Evolutionary conservation across 2,888 invertebrate genomes (phyloP).

Genomic region (Poecilus cupreus): DNA sequence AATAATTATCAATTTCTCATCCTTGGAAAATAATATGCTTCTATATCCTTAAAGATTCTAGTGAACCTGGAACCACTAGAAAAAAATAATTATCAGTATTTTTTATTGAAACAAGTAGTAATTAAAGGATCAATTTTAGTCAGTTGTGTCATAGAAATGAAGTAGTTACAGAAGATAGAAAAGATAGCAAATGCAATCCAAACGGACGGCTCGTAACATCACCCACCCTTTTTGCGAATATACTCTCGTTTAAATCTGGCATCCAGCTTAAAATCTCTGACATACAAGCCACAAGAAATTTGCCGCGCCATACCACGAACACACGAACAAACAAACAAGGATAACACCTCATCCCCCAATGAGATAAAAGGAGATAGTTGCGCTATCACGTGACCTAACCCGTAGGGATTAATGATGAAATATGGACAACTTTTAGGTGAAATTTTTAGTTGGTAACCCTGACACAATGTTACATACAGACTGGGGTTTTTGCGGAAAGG

Average conservation of each 20-base stretch:
- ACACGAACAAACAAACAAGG: neutral
- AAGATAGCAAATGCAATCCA: too few species aligned
- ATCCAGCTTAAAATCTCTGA: neutral
- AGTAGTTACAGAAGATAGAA: too few species aligned
- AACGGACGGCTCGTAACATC: too few species aligned
- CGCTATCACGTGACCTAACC: slow-evolving; percentile 16
- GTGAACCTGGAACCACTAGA: too few species aligned
- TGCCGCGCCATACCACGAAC: neutral
- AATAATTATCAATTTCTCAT: too few species aligned
- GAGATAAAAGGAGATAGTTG: neutral
- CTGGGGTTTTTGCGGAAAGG: slow-evolving; percentile 17
- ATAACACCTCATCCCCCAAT: neutral
- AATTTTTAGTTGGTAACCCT: slow-evolving; percentile 52
- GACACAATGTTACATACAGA: slow-evolving; percentile 19
- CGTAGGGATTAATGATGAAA: slow-evolving; percentile 54
- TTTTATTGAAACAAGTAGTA: too few species aligned
- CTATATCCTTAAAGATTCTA: too few species aligned
- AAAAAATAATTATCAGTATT: too few species aligned
- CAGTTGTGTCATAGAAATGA: too few species aligned
- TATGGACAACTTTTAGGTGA: slow-evolving; percentile 49
- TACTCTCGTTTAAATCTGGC: neutral
- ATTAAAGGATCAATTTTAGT: too few species aligned
- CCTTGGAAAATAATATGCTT: too few species aligned
- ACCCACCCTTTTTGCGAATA: slow-evolving; percentile 8
- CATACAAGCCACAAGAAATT: slow-evolving; percentile 13